Base-by-base conservation (phyloP, 2,888 invertebrate genomes). In the Dendrolimus houi region DNA sequence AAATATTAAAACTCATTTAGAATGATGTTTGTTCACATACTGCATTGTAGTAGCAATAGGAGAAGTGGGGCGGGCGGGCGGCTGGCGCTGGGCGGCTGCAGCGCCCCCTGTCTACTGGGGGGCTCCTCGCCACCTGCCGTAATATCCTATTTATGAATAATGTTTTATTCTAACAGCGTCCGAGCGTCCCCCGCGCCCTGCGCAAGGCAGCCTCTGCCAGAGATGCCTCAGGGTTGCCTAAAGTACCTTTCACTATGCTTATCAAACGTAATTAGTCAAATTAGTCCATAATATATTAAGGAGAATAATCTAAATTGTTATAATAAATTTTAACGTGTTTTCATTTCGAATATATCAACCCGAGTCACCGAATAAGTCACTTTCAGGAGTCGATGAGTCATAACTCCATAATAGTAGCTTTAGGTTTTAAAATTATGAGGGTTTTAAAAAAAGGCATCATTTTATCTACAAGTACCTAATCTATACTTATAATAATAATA, bases 101-200 rank as follows among this genome's bases (percentile, higher is more conserved):
- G 60, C 55, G 64, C 58, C 61, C 59, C 54, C 8, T 40, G 58
- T 41, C 54, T 41, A 59, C 62, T 59, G 54, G 29, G 54, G 57
- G 59, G 42, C 56, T 58, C 53, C 58, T 54, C 55, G 56, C 58
- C 65, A 64, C 65, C 66, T 64, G 64, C 64, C 64, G 85, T 87
- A 88, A 87, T 87, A 85, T 85, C 83, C 87, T 87, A 87, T 87
- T 89, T 89, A 89, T 89, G 89, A 89, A 89, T 88, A 89, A 89
- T 88, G 87, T 89, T 89, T 88, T 88, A 88, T 89, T 88, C 89
- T 85, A 85, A 83, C 80, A 85, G 86, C 88, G 88, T 89, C 82
- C 87, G 85, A 75, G 78, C 75, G 74, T 73, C 69, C 66, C 72
- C 58, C 64, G 61, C 60, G 67, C 62, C 60, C 58, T 58, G 58